phyloP scores from a whole-genome alignment of 2,888 invertebrate genomes.

The Myopa testacea region DNA sequence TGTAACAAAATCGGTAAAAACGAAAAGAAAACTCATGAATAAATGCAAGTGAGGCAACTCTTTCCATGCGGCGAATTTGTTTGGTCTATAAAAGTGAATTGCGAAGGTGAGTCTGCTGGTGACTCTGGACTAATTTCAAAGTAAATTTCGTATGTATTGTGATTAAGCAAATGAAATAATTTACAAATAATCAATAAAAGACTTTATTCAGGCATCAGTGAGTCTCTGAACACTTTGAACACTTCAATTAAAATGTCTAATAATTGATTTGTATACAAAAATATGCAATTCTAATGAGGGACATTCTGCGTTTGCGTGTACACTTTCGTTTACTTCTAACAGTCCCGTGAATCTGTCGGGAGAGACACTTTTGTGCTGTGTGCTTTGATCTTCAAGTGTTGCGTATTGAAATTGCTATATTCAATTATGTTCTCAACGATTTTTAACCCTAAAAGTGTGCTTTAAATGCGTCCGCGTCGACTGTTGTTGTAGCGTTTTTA shows the following conservation, averaged over 20 bases:
- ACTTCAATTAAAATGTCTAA: background rate
- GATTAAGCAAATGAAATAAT: too few relatives aligned
- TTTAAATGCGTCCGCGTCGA: constrained; percentile 15
- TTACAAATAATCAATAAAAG: too few relatives aligned
- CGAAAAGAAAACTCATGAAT: background rate
- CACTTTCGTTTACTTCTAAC: background rate
- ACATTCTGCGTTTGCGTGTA: background rate
- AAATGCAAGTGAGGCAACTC: background rate
- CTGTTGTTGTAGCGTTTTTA: background rate
- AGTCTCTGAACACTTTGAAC: too few relatives aligned
- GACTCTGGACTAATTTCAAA: background rate
- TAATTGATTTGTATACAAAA: background rate
- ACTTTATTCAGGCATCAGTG: too few relatives aligned
- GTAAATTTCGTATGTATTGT: background rate
- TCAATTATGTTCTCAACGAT: constrained; percentile 19
- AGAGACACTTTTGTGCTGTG: background rate
- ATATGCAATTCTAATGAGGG: background rate
- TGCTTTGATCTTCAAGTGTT: constrained; percentile 36
- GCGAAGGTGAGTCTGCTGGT: background rate
- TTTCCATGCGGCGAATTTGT: constrained; percentile 25
- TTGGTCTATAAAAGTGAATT: background rate
- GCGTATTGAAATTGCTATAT: constrained; percentile 31
- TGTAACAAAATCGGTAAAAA: too few relatives aligned
- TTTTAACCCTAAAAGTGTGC: constrained; percentile 35
- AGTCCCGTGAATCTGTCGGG: background rate